A percentile compares a stretch with the other conserved stretches of the same genome.
Evolutionary conservation across 1,140 invertebrate genomes (phyloP).

Genomic region (Drosophila novamexicana): DNA sequence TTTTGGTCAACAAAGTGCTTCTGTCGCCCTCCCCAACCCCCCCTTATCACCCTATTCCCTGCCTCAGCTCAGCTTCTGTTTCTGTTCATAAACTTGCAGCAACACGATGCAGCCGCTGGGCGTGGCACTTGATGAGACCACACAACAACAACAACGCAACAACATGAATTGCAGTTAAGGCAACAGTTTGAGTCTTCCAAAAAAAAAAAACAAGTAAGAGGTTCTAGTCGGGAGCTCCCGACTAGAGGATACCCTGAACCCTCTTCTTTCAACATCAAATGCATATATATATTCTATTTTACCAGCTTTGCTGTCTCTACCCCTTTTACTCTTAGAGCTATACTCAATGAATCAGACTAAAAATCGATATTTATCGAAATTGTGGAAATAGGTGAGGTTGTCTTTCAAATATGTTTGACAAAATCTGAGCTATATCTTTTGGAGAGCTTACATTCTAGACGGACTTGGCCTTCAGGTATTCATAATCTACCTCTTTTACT

Average conservation of each 20-base stretch:
- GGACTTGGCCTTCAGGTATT: no score
- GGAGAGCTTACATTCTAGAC: no score
- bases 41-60: neutral
- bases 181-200: slow-evolving; percentile 15
- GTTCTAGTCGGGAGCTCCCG: neutral
- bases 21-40: slow-evolving; percentile 19
- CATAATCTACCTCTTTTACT: no score
- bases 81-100: slow-evolving; percentile 65
- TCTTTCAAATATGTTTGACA: no score
- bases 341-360: no score
- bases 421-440: no score
- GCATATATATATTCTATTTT: no score
- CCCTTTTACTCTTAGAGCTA: no score
- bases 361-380: no score
- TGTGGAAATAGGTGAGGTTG: no score
- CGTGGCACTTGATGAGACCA: slow-evolving; percentile 61
- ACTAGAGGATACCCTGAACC: neutral
- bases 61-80: slow-evolving; percentile 5
- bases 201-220: slow-evolving; percentile 5
- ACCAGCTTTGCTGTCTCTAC: no score
- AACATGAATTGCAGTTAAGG: neutral
- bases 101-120: slow-evolving; percentile 34
- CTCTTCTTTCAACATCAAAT: no score
- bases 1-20: slow-evolving; percentile 80
- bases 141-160: slow-evolving; percentile 16